Base-by-base conservation (phyloP, 2,888 invertebrate genomes). In the Hipparchia semele region DNA sequence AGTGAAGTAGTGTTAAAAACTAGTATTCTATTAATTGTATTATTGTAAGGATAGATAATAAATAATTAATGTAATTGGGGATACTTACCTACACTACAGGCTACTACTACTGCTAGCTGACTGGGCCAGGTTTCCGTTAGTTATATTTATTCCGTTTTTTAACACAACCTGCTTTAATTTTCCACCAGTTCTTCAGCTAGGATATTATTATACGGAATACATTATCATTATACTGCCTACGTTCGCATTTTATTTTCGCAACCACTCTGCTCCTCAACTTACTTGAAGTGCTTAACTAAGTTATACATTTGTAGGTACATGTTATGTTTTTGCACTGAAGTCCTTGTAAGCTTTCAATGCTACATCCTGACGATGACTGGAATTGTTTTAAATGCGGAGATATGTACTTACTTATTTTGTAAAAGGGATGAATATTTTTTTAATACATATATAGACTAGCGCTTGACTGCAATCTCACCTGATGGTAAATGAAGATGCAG, bases 151-250 rank as follows among this genome's bases (percentile, higher is more conserved):
- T 13, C 56, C 13, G 56, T 3, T 13, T 56, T 56, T n/a, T 58
- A 13, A 7, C 6, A 58, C 6, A 13, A 12, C 12, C 8, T 58
- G 13, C 23, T 58, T 33, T 5, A 58, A 23, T 23, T 6, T 39
- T 5, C 23, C 7, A 59, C 9, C 9, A 49, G 49, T 6, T 49
- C 49, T n/a, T 12, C 53, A 53, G 59, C 59, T 59, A 5, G 2
- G 8, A 46, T 46, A 39, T 39, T 59, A 13, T 46, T 46, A 62
- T 62, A 62, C n/a, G 12, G 23, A 51, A 64, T 64, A 51, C 64
- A 51, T 64, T 10, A 51, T 65, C 33, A 53, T 65, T 64, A 12
- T 33, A 23, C 23, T 51, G 4, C 53, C 23, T 65, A 4, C 53
- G 9, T 33, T 64, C 64, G 8, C 33, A 33, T 51, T 65, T 49